phyloP scores from a whole-genome alignment of 1,140 invertebrate genomes.

The Polyergus mexicanus region DNA sequence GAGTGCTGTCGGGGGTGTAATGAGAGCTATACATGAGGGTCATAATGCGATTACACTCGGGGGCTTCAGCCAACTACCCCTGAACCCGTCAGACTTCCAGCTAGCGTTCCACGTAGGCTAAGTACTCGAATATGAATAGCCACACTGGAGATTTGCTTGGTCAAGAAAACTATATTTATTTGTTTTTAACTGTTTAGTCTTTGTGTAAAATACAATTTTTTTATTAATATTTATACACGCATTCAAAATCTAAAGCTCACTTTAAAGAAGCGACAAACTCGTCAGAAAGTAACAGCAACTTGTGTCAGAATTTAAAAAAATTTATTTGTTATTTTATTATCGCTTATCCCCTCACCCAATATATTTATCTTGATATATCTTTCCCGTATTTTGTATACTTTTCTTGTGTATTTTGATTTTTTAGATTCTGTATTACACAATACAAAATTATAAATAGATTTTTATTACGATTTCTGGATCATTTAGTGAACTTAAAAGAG shows the following conservation, averaged over 20 bases:
- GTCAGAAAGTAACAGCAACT: no score
- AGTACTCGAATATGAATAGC: slow-evolving; percentile 76
- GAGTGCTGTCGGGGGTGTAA: slow-evolving; percentile 78
- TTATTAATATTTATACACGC: background rate
- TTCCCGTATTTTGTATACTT: no score
- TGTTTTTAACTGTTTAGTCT: background rate
- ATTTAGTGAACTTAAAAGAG: background rate
- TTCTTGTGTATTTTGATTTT: no score
- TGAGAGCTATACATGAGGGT: slow-evolving; percentile 82
- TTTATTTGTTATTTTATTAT: no score
- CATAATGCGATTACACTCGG: slow-evolving; percentile 85
- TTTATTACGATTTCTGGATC: no score
- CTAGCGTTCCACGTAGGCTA: slow-evolving; percentile 79
- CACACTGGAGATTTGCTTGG: slow-evolving; percentile 44
- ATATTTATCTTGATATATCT: no score
- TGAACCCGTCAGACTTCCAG: slow-evolving; percentile 82
- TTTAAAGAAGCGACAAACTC: no score
- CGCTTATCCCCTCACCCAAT: no score
- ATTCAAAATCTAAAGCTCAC: no score
- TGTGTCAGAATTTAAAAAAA: no score
- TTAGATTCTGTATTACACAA: no score
- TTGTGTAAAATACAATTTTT: background rate
- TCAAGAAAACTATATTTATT: slow-evolving; percentile 14
- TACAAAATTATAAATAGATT: no score
- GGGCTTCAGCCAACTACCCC: slow-evolving; percentile 84